Evolutionary conservation across 2,797 vertebrate genomes (phyloP).

Genomic region (Astyanax mexicanus): DNA sequence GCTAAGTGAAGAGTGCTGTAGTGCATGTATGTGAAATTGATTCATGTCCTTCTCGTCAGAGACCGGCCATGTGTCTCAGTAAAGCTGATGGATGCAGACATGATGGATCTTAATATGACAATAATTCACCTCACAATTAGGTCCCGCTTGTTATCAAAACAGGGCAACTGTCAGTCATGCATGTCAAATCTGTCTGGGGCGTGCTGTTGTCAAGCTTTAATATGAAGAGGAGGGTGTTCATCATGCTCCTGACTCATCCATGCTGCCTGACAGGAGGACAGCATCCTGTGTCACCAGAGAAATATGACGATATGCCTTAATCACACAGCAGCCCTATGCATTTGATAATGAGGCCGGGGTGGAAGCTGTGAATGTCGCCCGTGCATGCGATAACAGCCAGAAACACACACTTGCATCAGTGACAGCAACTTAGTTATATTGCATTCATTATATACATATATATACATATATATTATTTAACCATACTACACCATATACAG

Average conservation of each 20-base stretch:
- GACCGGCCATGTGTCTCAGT: conserved; percentile 16
- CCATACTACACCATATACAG: not conserved
- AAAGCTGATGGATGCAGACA: conserved; percentile 29
- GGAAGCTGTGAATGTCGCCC: not conserved
- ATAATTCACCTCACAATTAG: conserved; percentile 50
- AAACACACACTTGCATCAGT: not conserved
- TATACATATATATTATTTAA: not conserved
- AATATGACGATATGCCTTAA: conserved; percentile 34
- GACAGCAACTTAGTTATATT: not conserved
- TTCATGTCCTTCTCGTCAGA: conserved; percentile 25
- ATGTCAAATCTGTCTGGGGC: conserved; percentile 40
- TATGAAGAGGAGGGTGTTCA: conserved; percentile 23
- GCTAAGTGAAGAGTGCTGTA: not conserved
- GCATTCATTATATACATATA: too few relatives aligned
- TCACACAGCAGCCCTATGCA: conserved; percentile 29
- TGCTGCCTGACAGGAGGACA: conserved; percentile 34
- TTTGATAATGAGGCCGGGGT: conserved; percentile 25
- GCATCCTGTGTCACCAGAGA: conserved; percentile 25
- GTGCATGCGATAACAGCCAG: not conserved
- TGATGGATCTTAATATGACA: conserved; percentile 43
- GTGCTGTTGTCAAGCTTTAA: conserved; percentile 27
- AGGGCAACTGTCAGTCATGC: conserved; percentile 44
- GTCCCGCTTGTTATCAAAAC: conserved; percentile 32
- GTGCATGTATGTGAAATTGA: conserved; percentile 16
- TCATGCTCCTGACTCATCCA: conserved; percentile 26